Evolutionary conservation across 1,140 invertebrate species (phyloP), one percentile per base, ranked within the genome.

Genomic region (Bombus vancouverensis): DNA sequence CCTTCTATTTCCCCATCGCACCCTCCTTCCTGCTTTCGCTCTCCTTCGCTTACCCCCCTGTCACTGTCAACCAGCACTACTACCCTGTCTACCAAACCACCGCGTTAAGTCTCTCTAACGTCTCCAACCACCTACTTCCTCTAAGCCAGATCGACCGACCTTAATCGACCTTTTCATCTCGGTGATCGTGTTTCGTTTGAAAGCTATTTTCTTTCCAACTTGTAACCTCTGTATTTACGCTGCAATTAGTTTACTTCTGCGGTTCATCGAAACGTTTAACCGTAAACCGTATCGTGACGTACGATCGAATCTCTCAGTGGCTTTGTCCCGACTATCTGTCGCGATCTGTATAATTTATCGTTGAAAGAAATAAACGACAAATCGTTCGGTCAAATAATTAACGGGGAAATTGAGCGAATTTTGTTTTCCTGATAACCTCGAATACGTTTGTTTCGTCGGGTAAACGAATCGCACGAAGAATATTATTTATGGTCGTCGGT

Each of bases 111-210:
- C 87, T 78, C 53, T 47, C 77, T 73, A 87, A 90, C 89, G 81
- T 83, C 77, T 90, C 83, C 71, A 37, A 86, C 85, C 74, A 68
- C 53, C 75, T 78, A 76, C 44, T 88, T 57, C 62, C 59, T 83
- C 89, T 84, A 90, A 90, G 89, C 89, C 83, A 82, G 87, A 90
- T 85, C 89, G 83, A 90, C 76, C 89, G 89, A 90, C 86, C 89
- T 90, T 88, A 88, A 90, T 90, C 89, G 89, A 90, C 89, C 87
- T 83, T 81, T 87, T 86, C 87, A 90, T 90, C 89, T 84, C 68
- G 76, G 66, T 71, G 79, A 90, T 90, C 86, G 71, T 88, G 81
- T 81, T 87, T 65, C 47, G 12, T 73, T 53, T 32, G 53, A 79
- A 72, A 42, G 75, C 13, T 34, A 28, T 62, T 65, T 72, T 22